Conservation (phyloP, 1,140 invertebrate genomes). For the Rhizoglyphus robini region DNA sequence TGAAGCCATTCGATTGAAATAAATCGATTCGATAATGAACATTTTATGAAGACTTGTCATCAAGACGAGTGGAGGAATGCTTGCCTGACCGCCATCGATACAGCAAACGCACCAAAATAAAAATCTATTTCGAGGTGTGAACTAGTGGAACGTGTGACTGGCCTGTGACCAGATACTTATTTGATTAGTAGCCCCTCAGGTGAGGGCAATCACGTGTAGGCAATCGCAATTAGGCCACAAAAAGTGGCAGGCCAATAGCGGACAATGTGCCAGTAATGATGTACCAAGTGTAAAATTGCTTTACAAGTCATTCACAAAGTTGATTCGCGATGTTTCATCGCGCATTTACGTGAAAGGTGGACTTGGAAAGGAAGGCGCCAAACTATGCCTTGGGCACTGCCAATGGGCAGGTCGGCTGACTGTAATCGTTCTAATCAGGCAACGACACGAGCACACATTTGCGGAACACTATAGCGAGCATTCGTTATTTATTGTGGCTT, state of each 20-base stretch:
- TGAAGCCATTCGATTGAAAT: background rate
- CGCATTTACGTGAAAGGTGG: background rate
- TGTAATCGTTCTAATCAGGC: background rate
- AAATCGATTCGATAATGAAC: background rate
- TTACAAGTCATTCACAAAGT: no score
- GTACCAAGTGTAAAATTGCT: no score
- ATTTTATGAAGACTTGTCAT: background rate
- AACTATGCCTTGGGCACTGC: background rate
- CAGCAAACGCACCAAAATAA: no score
- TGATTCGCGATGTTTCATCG: background rate
- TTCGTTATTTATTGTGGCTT: conserved; percentile 4
- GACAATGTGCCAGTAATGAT: no score
- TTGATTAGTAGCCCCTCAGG: no score
- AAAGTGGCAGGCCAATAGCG: no score
- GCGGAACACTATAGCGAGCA: background rate
- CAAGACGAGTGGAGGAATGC: no score
- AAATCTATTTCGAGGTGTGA: no score
- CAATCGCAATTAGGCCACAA: background rate
- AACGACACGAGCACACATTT: background rate
- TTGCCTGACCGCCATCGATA: no score
- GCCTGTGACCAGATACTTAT: no score
- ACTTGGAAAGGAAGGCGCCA: background rate
- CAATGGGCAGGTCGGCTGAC: background rate
- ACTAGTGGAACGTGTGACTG: no score
- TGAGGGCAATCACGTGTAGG: no score